Evolutionary conservation across 2,113 vertebrate genomes (phyloP).

Genomic region (Gopherus evgoodei): DNA sequence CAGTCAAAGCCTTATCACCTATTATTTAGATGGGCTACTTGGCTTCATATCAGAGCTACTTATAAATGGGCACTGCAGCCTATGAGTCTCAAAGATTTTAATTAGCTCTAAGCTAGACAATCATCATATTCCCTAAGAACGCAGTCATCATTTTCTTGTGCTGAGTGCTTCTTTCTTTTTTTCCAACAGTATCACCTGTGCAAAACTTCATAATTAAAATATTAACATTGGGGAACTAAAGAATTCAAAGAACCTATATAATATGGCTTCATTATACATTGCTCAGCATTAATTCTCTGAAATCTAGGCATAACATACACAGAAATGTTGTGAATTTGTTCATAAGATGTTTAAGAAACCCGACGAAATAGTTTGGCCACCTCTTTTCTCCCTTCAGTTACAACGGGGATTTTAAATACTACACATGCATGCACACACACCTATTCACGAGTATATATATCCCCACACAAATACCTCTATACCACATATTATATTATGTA

Average conservation of each 20-base stretch:
- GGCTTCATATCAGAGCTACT: not conserved
- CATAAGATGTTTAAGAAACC: not conserved
- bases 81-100: not conserved
- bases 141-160: not conserved
- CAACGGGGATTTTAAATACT: not conserved
- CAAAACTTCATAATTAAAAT: not conserved
- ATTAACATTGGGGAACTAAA: not conserved
- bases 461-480: not conserved
- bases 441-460: not conserved
- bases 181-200: not conserved
- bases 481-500: not conserved
- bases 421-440: not conserved
- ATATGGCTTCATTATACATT: not conserved
- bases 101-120: not conserved
- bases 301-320: rapidly evolving
- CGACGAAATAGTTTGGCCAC: not conserved
- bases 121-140: not conserved
- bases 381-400: not conserved
- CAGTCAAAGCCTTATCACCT: not conserved
- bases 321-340: not conserved
- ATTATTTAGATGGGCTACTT: not conserved
- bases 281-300: not conserved
- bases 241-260: not conserved
- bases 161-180: rapidly evolving
- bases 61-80: not conserved